Conservation (phyloP, 2,797 vertebrate genomes). For the Acanthurus lineatus region DNA sequence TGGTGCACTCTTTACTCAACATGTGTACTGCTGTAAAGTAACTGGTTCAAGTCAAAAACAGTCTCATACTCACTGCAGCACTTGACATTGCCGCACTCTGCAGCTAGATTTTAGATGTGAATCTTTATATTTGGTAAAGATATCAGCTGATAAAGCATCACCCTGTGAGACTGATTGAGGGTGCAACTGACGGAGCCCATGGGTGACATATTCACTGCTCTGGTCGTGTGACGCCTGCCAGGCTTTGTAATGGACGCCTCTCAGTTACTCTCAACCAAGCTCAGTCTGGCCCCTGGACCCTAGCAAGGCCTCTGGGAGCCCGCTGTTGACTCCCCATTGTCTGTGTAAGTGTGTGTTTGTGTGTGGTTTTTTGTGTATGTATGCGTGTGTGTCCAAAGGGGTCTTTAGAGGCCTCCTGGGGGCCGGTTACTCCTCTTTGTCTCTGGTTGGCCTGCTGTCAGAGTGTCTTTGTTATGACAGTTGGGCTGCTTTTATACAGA, state of each 20-base stretch:
- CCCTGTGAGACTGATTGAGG: neutral
- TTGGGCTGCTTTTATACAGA: slow-evolving; percentile 87
- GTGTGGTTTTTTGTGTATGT: slow-evolving; percentile 30
- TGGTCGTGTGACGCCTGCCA: slow-evolving; percentile 60
- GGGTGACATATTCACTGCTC: slow-evolving; percentile 28
- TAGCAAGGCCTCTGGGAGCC: slow-evolving; percentile 73
- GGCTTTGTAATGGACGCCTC: slow-evolving; percentile 80
- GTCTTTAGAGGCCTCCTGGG: slow-evolving; percentile 81
- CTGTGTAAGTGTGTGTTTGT: slow-evolving; percentile 51
- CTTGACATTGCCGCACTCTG: too few relatives aligned
- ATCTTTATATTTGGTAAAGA: neutral
- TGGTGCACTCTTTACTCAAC: too few relatives aligned
- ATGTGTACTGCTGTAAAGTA: too few relatives aligned
- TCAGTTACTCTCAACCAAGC: slow-evolving; percentile 67
- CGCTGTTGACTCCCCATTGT: slow-evolving; percentile 79
- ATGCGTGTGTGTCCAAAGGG: slow-evolving; percentile 61
- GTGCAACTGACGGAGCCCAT: slow-evolving; percentile 4
- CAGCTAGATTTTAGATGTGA: too few relatives aligned
- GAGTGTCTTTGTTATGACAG: slow-evolving; percentile 88
- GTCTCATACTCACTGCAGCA: too few relatives aligned
- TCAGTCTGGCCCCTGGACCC: slow-evolving; percentile 74
- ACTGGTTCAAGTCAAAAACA: too few relatives aligned
- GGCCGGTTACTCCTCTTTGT: slow-evolving; percentile 86
- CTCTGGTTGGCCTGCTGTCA: slow-evolving; percentile 81
- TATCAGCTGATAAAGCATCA: slow-evolving; percentile 12